These are phyloP conservation scores for Drosophila setifemur DNA, from an alignment of 1,140 invertebrate genomes.

Conservation along the genomic window DNA sequence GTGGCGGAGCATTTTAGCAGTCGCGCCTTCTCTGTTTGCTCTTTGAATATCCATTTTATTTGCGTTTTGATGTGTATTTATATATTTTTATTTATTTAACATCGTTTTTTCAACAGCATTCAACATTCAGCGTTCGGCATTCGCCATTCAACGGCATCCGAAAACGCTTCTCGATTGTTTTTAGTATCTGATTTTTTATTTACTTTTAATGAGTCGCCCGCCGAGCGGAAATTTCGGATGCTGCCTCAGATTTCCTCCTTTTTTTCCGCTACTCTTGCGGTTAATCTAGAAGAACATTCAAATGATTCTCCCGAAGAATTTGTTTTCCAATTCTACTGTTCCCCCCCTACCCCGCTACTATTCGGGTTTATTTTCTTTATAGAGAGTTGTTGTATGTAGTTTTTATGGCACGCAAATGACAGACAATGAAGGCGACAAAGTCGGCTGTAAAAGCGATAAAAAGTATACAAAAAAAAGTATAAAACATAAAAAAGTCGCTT, in stretches of 20 bases:
- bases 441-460: constrained; percentile 52
- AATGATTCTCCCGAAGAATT: constrained; percentile 13
- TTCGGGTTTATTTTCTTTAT: constrained; percentile 57
- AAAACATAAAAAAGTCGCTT: constrained; percentile 51
- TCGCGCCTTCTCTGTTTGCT: constrained; percentile 52
- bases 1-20: constrained; percentile 35
- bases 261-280: constrained; percentile 23
- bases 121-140: too few relatives aligned
- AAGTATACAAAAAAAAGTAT: constrained; percentile 52
- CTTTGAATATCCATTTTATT: constrained; percentile 51
- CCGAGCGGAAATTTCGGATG: constrained; percentile 36
- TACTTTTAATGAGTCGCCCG: constrained; percentile 70
- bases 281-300: constrained; percentile 8
- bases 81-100: constrained; percentile 74
- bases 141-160: too few relatives aligned
- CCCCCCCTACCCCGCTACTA: background rate
- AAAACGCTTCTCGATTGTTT: constrained; percentile 67
- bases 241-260: constrained; percentile 16
- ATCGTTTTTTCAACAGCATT: constrained; percentile 78
- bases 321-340: constrained; percentile 21
- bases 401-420: constrained; percentile 67
- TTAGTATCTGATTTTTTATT: constrained; percentile 74
- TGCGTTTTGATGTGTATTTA: constrained; percentile 48
- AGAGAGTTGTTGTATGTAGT: constrained; percentile 45
- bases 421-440: constrained; percentile 55